phyloP scores from a whole-genome alignment of 2,888 invertebrate species.

The Scotopteryx bipunctaria region DNA sequence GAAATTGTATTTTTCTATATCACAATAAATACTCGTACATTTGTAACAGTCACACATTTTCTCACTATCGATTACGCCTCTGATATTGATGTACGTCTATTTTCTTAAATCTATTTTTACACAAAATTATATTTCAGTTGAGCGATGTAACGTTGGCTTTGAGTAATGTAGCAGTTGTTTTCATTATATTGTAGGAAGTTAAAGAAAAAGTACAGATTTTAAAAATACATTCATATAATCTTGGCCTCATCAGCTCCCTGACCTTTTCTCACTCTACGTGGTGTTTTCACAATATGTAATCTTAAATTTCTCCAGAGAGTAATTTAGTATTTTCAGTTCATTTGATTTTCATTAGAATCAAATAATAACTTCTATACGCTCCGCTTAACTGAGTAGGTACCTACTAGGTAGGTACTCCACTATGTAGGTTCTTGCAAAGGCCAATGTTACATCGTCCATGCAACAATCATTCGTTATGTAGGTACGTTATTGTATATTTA shows the following conservation, averaged over 20 bases:
- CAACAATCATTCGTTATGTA: slow-evolving; percentile 14
- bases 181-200: neutral
- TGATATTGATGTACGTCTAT: slow-evolving; percentile 12
- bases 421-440: slow-evolving; percentile 6
- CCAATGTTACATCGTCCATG: slow-evolving; percentile 17
- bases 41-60: slow-evolving; percentile 41
- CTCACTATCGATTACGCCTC: slow-evolving; percentile 41
- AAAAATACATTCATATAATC: too few species aligned
- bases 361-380: neutral
- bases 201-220: neutral
- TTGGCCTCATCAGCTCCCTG: too few species aligned
- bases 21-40: slow-evolving; percentile 64
- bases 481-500: slow-evolving; percentile 29
- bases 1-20: slow-evolving; percentile 44
- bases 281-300: too few species aligned
- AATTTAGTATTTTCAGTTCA: neutral
- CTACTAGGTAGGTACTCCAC: neutral
- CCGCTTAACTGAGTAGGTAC: slow-evolving; percentile 4
- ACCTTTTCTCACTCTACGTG: too few species aligned
- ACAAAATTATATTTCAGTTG: neutral
- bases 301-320: too few species aligned
- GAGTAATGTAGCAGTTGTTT: neutral
- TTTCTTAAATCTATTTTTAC: neutral
- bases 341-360: neutral
- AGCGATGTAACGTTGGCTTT: slow-evolving; percentile 10